Percentiles rank a stretch among this genome's conserved stretches.
Evolutionary conservation across 2,113 vertebrate species (phyloP).

Genomic region (Oryzias celebensis): DNA sequence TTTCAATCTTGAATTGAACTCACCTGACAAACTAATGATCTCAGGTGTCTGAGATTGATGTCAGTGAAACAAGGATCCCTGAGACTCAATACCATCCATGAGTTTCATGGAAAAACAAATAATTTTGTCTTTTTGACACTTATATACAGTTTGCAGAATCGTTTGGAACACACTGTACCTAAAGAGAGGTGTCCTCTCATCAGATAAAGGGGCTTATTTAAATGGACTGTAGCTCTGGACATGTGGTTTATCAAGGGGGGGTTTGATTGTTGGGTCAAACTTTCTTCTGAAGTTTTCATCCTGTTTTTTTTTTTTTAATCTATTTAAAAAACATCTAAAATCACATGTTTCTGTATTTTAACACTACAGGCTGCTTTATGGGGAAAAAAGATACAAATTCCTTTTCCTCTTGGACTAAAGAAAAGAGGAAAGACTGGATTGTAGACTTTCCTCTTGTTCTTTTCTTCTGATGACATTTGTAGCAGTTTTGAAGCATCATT

Average conservation of each 20-base stretch:
- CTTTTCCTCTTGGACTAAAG: not conserved
- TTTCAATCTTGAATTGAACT: too few relatives aligned
- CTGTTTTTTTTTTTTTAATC: not conserved
- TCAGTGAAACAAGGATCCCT: too few relatives aligned
- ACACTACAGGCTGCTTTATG: slow-evolving; percentile 18
- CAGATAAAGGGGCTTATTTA: slow-evolving; percentile 28
- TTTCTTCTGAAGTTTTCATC: slow-evolving; percentile 27
- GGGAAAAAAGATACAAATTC: not conserved
- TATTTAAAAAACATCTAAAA: not conserved
- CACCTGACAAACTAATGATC: too few relatives aligned
- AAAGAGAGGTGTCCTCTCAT: slow-evolving; percentile 10
- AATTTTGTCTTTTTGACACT: too few relatives aligned
- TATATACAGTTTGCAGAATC: too few relatives aligned
- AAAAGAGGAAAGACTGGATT: not conserved
- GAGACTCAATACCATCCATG: too few relatives aligned
- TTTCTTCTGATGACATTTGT: not conserved
- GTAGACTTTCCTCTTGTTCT: not conserved
- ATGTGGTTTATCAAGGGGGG: slow-evolving; percentile 38
- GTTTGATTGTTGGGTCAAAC: slow-evolving; percentile 7
- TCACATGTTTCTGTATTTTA: not conserved
- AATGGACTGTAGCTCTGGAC: slow-evolving; percentile 18
- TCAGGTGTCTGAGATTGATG: too few relatives aligned
- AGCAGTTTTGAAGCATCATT: too few relatives aligned
- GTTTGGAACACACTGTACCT: too few relatives aligned
- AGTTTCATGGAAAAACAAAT: too few relatives aligned